Conservation (phyloP, 2,797 vertebrate genomes). For the Coranthus polyacanthus region DNA sequence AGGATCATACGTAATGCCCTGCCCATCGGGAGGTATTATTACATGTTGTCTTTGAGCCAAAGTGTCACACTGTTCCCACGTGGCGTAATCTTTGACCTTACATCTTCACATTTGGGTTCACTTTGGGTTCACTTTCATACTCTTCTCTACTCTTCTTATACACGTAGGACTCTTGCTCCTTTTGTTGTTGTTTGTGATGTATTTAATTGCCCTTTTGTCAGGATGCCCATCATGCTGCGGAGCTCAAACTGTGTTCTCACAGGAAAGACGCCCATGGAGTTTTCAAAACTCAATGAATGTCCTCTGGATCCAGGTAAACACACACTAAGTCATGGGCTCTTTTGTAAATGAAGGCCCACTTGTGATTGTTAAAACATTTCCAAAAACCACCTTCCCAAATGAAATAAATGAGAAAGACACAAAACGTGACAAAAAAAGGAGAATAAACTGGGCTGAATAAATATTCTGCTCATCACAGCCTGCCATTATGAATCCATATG, state of each 20-base stretch:
- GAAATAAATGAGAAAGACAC: too few relatives aligned
- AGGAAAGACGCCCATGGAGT: conserved; percentile 96
- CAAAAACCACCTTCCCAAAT: too few relatives aligned
- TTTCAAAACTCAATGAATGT: conserved; percentile 96
- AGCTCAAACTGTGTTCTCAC: conserved; percentile 98
- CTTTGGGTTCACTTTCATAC: not conserved
- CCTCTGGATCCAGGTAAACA: conserved; percentile 95
- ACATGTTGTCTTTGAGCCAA: not conserved
- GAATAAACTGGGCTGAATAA: too few relatives aligned
- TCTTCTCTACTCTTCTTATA: too few relatives aligned
- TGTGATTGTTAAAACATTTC: too few relatives aligned
- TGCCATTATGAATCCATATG: too few relatives aligned
- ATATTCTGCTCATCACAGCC: too few relatives aligned
- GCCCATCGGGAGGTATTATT: conserved; percentile 92
- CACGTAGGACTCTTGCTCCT: too few relatives aligned
- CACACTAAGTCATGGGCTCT: too few relatives aligned
- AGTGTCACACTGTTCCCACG: not conserved
- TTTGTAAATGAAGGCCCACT: too few relatives aligned
- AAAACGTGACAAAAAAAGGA: too few relatives aligned
- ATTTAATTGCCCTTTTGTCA: conserved; percentile 64
- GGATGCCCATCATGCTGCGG: conserved; percentile 98
- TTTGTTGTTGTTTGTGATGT: not conserved
- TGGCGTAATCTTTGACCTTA: not conserved
- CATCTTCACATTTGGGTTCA: not conserved
- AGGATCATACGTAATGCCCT: conserved; percentile 97